phyloP scores from a whole-genome alignment of 1,140 invertebrate species.

The Eriosoma lanigerum region DNA sequence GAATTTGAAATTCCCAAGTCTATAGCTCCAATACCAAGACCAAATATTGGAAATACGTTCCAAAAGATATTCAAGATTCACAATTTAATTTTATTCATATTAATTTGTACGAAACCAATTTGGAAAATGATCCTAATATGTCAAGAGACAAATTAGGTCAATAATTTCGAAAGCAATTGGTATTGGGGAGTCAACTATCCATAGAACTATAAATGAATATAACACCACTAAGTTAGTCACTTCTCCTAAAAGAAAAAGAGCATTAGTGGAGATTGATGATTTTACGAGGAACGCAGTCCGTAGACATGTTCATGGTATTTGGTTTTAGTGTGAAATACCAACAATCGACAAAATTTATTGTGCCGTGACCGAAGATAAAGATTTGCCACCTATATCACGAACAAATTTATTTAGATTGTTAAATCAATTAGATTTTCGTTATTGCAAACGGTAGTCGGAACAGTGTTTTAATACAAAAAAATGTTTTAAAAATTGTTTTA shows the following conservation, averaged over 20 bases:
- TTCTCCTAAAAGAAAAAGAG: background rate
- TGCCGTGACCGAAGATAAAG: too few relatives aligned
- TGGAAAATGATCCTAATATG: background rate
- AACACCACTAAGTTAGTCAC: background rate
- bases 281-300: too few relatives aligned
- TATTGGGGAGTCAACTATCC: background rate
- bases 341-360: too few relatives aligned
- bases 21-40: slow-evolving; percentile 1
- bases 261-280: too few relatives aligned
- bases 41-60: slow-evolving; percentile 12
- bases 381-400: too few relatives aligned
- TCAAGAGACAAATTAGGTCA: background rate
- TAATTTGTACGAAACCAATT: background rate
- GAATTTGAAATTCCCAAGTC: slow-evolving; percentile 10
- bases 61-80: slow-evolving; percentile 2
- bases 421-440: too few relatives aligned
- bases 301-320: too few relatives aligned
- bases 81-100: slow-evolving; percentile 2
- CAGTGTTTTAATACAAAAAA: too few relatives aligned
- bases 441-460: too few relatives aligned
- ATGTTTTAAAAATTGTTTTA: too few relatives aligned
- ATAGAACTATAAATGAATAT: background rate
- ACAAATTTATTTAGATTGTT: too few relatives aligned
- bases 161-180: background rate
- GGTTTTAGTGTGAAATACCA: too few relatives aligned